These are phyloP conservation scores for Drosophila mayri DNA, from an alignment of 1,140 invertebrate genomes.

Conservation along the genomic window DNA sequence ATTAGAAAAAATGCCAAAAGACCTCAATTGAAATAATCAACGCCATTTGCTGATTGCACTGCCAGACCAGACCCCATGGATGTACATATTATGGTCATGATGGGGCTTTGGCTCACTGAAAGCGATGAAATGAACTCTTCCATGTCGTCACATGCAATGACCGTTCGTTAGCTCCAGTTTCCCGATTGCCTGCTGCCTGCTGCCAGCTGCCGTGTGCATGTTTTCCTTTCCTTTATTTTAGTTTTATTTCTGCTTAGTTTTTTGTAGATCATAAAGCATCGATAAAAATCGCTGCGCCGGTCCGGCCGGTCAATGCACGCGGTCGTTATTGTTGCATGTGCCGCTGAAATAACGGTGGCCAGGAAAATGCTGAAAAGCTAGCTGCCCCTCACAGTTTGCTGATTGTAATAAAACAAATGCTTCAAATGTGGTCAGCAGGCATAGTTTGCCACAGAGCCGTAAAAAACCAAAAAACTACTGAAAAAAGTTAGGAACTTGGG, in stretches of 20 bases:
- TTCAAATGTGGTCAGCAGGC: conserved; percentile 56
- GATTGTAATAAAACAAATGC: conserved; percentile 70
- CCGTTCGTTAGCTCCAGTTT: conserved; percentile 56
- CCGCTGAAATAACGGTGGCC: conserved; percentile 60
- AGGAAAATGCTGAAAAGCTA: conserved; percentile 28
- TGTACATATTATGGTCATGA: not conserved
- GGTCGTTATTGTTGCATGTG: conserved; percentile 68
- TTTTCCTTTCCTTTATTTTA: conserved; percentile 38
- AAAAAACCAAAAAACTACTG: not conserved
- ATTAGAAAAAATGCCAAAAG: conserved; percentile 60
- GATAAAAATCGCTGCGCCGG: conserved; percentile 68
- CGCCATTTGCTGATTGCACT: conserved; percentile 64
- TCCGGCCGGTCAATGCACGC: conserved; percentile 39
- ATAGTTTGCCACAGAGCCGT: conserved; percentile 17
- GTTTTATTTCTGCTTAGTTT: conserved; percentile 10
- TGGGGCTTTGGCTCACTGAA: conserved; percentile 6
- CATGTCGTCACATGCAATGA: conserved; percentile 61
- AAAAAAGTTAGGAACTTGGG: not conserved
- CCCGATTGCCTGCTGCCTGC: conserved; percentile 18
- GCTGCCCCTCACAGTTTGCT: conserved; percentile 43
- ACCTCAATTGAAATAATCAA: conserved; percentile 79
- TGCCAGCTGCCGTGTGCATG: conserved; percentile 21
- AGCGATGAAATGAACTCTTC: conserved; percentile 31
- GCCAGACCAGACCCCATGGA: not conserved
- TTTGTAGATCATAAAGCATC: conserved; percentile 70